A percentile compares a stretch with the other conserved stretches of the same genome.
These are phyloP conservation scores for Nestor notabilis DNA, from an alignment of 2,113 vertebrate genomes.

Conservation along the genomic window DNA sequence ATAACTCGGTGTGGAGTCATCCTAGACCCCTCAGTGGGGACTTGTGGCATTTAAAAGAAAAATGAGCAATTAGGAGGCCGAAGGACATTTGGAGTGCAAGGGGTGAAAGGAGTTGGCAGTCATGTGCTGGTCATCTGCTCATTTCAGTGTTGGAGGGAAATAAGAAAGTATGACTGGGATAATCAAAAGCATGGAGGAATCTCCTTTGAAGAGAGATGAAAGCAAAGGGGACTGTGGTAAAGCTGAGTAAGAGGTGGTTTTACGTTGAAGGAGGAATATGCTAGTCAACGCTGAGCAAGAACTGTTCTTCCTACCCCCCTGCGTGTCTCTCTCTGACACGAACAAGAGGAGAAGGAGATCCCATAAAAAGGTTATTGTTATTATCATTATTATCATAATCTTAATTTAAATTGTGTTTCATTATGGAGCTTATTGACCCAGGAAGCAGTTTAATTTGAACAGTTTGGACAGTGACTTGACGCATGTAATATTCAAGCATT, in stretches of 20 bases:
- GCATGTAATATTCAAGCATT: not conserved
- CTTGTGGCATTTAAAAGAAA: not conserved
- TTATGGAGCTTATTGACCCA: not conserved
- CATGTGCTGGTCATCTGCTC: constrained; percentile 27
- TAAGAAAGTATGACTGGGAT: constrained; percentile 25
- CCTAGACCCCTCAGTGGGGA: not conserved
- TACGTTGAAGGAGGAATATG: not conserved
- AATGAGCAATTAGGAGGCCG: not conserved
- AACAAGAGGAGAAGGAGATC: not conserved
- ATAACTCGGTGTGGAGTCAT: not conserved
- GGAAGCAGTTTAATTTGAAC: not conserved
- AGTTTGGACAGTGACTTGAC: not conserved
- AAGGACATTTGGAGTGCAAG: not conserved
- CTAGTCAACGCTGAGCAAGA: constrained; percentile 11
- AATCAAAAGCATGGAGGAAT: constrained; percentile 41
- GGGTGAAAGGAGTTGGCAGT: not conserved
- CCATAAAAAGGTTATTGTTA: not conserved
- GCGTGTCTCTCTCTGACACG: not conserved
- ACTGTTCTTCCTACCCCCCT: not conserved
- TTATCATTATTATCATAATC: not conserved
- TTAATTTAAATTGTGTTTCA: not conserved
- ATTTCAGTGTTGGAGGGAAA: not conserved
- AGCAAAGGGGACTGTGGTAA: not conserved
- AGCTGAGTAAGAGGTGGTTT: constrained; percentile 51
- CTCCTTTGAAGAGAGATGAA: constrained; percentile 58